Evolutionary conservation across 1,140 invertebrate species (phyloP).

Genomic region (Drosophila repletoides): DNA sequence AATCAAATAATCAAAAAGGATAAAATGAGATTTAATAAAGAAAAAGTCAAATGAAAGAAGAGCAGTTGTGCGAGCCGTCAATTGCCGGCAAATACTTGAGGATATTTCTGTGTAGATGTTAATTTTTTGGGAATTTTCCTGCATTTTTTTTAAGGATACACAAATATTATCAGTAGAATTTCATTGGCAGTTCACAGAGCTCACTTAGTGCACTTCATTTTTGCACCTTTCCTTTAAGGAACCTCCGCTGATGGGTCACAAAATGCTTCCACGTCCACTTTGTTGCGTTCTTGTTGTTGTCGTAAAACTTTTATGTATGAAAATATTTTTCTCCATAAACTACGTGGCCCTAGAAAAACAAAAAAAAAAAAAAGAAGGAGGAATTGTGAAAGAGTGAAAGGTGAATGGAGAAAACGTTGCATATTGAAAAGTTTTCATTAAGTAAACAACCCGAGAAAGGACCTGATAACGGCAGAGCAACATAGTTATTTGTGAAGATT

Average conservation of each 20-base stretch:
- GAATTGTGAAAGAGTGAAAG: neutral
- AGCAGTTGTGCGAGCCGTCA: too few relatives aligned
- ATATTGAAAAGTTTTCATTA: conserved; percentile 70
- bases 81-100: too few relatives aligned
- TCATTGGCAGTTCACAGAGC: neutral
- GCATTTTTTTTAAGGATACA: too few relatives aligned
- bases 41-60: too few relatives aligned
- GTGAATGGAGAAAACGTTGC: conserved; percentile 31
- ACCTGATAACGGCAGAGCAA: conserved; percentile 51
- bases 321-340: conserved; percentile 67
- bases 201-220: conserved; percentile 36
- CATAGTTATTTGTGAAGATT: conserved; percentile 15
- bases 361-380: neutral
- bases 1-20: too few relatives aligned
- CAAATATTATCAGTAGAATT: too few relatives aligned
- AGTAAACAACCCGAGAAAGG: conserved; percentile 55
- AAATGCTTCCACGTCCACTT: conserved; percentile 47
- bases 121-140: too few relatives aligned
- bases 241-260: conserved; percentile 48
- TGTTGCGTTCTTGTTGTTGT: conserved; percentile 35
- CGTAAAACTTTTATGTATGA: conserved; percentile 70
- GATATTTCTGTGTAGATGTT: too few relatives aligned
- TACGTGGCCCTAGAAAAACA: conserved; percentile 48
- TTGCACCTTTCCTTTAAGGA: conserved; percentile 33
- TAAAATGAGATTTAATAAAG: too few relatives aligned